Conservation (phyloP, 2,113 vertebrate genomes). For the Plecturocebus donacophilus region DNA sequence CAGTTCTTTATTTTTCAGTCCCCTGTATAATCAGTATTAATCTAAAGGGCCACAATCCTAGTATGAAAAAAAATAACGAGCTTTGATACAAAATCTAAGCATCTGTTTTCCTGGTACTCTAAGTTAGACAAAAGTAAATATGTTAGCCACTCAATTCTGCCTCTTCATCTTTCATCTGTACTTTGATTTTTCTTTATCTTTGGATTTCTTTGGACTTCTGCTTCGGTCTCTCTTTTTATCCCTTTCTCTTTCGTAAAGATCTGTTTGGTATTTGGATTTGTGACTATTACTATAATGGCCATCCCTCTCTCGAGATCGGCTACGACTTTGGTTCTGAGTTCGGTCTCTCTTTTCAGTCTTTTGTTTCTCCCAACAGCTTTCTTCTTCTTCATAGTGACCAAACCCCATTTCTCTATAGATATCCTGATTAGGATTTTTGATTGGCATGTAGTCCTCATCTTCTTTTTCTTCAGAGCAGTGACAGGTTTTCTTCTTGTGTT, state of each 20-base stretch:
- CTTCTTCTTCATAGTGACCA: conserved; percentile 83
- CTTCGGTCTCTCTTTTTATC: conserved; percentile 87
- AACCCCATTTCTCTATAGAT: conserved; percentile 77
- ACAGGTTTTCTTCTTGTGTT: conserved; percentile 92
- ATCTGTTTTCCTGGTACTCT: background rate
- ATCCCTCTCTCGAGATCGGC: conserved; percentile 84
- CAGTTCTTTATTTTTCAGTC: conserved; percentile 63
- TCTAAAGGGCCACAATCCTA: background rate
- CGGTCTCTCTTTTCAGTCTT: conserved; percentile 85
- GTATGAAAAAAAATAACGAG: background rate
- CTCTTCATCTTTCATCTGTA: conserved; percentile 83
- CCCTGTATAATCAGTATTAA: conserved; percentile 20
- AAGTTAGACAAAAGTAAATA: background rate
- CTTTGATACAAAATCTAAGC: conserved; percentile 26
- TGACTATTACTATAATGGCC: conserved; percentile 81
- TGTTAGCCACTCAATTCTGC: background rate
- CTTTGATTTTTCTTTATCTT: conserved; percentile 90
- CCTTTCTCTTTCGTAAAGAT: conserved; percentile 80
- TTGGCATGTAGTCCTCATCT: conserved; percentile 86
- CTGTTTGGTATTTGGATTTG: conserved; percentile 78
- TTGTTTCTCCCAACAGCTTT: conserved; percentile 83
- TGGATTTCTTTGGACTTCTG: conserved; percentile 90
- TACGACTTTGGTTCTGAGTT: conserved; percentile 87
- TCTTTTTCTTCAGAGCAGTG: conserved; percentile 92
- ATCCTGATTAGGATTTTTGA: conserved; percentile 88